Percentiles rank a stretch among this genome's conserved stretches.
phyloP scores from a whole-genome alignment of 2,797 vertebrate genomes.

The Spondyliosoma cantharus region DNA sequence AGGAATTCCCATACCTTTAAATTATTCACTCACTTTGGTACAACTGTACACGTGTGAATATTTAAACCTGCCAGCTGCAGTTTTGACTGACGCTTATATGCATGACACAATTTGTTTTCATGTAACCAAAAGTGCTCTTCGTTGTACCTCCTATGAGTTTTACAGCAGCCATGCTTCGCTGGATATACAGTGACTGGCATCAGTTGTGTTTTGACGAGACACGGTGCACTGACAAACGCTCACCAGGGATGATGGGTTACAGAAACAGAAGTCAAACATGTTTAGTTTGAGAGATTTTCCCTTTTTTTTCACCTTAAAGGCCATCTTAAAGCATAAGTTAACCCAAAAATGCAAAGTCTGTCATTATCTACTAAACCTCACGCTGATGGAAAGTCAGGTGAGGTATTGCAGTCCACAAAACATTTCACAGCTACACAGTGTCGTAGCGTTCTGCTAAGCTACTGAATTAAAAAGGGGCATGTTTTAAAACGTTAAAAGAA shows the following conservation, averaged over 20 bases:
- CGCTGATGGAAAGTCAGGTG: too few relatives aligned
- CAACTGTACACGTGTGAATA: background rate
- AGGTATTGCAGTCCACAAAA: too few relatives aligned
- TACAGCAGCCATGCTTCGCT: slow-evolving; percentile 12
- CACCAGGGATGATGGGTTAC: background rate
- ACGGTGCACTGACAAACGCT: background rate
- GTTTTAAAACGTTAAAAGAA: too few relatives aligned
- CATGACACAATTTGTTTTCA: slow-evolving; percentile 15
- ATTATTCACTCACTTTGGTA: slow-evolving; percentile 17
- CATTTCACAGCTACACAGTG: too few relatives aligned
- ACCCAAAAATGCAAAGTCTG: too few relatives aligned
- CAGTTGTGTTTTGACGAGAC: slow-evolving; percentile 36
- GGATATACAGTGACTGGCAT: slow-evolving; percentile 27
- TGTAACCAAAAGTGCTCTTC: slow-evolving; percentile 23
- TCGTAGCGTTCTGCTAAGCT: too few relatives aligned
- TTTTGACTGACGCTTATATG: slow-evolving; percentile 16
- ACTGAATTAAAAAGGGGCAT: too few relatives aligned
- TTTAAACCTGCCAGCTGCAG: slow-evolving; percentile 19
- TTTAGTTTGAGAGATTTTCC: background rate
- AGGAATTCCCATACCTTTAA: slow-evolving; percentile 5
- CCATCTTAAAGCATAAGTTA: too few relatives aligned
- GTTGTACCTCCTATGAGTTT: slow-evolving; percentile 19
- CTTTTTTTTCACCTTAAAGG: background rate
- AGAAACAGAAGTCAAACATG: background rate
- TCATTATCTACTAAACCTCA: too few relatives aligned